Evolutionary conservation across 1,140 invertebrate genomes (phyloP).

Genomic region (Schlechtendalia chinensis): DNA sequence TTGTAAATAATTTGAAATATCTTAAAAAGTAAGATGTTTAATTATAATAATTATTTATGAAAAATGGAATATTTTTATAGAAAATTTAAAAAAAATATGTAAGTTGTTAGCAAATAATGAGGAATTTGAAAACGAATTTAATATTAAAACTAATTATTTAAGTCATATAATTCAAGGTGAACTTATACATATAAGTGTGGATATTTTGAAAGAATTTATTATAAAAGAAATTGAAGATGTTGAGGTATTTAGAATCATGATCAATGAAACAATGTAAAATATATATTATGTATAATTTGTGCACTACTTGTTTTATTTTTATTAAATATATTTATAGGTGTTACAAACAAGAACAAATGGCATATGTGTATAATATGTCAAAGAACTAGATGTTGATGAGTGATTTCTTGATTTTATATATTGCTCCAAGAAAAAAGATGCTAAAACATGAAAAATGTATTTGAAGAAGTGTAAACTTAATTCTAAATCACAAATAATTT

Average conservation of each 20-base stretch:
- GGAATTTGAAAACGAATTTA: not conserved
- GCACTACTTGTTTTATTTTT: not conserved
- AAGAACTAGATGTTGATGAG: constrained; percentile 14
- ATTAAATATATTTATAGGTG: constrained; percentile 15
- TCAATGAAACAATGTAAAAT: not conserved
- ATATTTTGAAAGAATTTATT: not conserved
- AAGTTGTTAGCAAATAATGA: too few relatives aligned
- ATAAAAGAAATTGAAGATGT: not conserved
- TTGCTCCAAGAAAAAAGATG: constrained; percentile 14
- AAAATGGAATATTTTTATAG: not conserved
- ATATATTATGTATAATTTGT: not conserved
- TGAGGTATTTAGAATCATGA: not conserved
- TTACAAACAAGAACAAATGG: constrained; percentile 37
- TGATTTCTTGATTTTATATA: constrained; percentile 32
- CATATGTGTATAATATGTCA: constrained; percentile 14
- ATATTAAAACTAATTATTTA: not conserved
- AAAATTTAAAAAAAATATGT: too few relatives aligned
- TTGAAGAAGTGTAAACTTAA: not conserved
- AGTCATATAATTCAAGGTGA: not conserved
- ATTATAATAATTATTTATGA: constrained; percentile 1
- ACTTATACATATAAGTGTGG: not conserved
- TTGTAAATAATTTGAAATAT: not conserved
- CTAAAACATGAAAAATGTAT: not conserved
- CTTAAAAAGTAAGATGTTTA: not conserved
- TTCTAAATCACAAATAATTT: not conserved